A percentile compares a stretch with the other conserved stretches of the same genome.
Conservation (phyloP, 2,888 invertebrate genomes). For the Alloplasta piceator region DNA sequence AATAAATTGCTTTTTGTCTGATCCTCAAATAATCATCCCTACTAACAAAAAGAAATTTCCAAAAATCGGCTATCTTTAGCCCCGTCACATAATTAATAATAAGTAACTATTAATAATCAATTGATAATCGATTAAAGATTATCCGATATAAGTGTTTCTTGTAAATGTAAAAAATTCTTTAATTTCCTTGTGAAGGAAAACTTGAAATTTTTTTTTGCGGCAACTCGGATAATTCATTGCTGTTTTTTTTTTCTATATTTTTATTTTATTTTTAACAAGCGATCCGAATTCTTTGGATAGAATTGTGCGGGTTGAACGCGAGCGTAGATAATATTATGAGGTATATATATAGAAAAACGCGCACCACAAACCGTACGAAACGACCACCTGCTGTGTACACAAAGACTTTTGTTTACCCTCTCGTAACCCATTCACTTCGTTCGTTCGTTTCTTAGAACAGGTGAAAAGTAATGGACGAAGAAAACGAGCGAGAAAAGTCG, state of each 20-base stretch:
- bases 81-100: too few species aligned
- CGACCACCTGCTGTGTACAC: constrained; percentile 77
- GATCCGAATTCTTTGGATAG: background rate
- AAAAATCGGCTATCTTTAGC: too few species aligned
- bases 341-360: constrained; percentile 50
- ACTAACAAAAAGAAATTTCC: too few species aligned
- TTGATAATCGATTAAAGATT: too few species aligned
- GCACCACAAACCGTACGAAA: constrained; percentile 70
- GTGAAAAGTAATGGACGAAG: constrained; percentile 4
- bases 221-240: background rate
- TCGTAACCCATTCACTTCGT: constrained; percentile 68
- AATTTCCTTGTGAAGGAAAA: too few species aligned
- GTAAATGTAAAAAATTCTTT: too few species aligned
- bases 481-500: background rate
- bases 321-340: constrained; percentile 32
- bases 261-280: constrained; percentile 19
- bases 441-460: constrained; percentile 36
- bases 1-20: too few species aligned
- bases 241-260: background rate
- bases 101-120: too few species aligned
- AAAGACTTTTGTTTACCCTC: constrained; percentile 75
- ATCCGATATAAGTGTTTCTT: too few species aligned
- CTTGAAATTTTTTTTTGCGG: too few species aligned
- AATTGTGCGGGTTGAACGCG: background rate
- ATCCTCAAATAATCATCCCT: too few species aligned